Conservation (phyloP, 2,113 vertebrate species). For the Misgurnus anguillicaudatus region DNA sequence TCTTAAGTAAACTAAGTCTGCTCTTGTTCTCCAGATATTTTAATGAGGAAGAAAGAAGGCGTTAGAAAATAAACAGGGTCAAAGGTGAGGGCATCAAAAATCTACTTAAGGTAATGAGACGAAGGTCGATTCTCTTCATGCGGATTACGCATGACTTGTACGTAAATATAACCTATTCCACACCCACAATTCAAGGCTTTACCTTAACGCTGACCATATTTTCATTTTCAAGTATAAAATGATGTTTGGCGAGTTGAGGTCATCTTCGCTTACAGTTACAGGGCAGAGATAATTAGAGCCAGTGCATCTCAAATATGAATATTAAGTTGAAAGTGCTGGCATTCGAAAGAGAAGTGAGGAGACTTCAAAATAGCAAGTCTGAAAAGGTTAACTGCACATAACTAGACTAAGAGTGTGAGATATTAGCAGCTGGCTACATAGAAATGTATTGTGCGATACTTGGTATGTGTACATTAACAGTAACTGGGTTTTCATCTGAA, state of each 20-base stretch:
- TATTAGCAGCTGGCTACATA: neutral
- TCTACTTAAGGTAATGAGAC: slow-evolving; percentile 27
- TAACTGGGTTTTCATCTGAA: no score
- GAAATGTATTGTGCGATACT: neutral
- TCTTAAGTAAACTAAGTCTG: slow-evolving; percentile 10
- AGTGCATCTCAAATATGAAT: neutral
- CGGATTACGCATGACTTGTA: slow-evolving; percentile 11
- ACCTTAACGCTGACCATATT: neutral
- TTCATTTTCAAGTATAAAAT: neutral
- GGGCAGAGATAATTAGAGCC: neutral
- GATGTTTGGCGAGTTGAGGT: slow-evolving; percentile 4
- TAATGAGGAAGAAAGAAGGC: slow-evolving; percentile 24
- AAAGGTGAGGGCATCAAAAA: slow-evolving; percentile 29
- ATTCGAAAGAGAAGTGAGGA: no score
- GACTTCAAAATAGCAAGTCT: slow-evolving; percentile 2
- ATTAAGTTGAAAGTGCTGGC: neutral
- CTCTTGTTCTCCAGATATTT: slow-evolving; percentile 7
- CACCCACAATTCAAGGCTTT: neutral
- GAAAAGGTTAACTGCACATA: neutral
- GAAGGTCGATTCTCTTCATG: neutral
- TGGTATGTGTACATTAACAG: neutral
- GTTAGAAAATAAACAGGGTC: slow-evolving; percentile 32
- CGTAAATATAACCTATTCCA: neutral
- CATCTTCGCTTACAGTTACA: neutral
- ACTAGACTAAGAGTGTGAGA: neutral